Conservation (phyloP, 2,113 vertebrate species). For the Rutilus rutilus region DNA sequence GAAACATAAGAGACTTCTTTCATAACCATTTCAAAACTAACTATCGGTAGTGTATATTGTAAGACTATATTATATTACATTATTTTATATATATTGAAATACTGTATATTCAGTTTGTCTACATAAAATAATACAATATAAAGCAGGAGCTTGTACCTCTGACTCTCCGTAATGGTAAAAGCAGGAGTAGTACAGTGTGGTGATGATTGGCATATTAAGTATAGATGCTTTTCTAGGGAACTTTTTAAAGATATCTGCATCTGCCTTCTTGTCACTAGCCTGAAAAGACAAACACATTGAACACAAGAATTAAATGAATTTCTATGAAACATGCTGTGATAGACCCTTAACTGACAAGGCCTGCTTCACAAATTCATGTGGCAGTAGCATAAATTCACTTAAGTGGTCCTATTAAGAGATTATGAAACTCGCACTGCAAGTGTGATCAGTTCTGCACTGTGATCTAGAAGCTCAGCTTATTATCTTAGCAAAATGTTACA, state of each 20-base stretch:
- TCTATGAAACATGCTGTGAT: background rate
- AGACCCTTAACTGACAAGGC: background rate
- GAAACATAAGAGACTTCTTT: background rate
- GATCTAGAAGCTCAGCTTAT: background rate
- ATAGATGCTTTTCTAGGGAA: conserved; percentile 92
- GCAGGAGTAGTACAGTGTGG: conserved; percentile 94
- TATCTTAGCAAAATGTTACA: background rate
- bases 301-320: background rate
- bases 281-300: conserved; percentile 57
- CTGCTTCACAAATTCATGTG: background rate
- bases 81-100: background rate
- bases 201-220: conserved; percentile 93
- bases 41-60: background rate
- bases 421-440: background rate
- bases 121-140: background rate
- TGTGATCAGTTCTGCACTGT: background rate
- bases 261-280: conserved; percentile 84
- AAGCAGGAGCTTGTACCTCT: conserved; percentile 72
- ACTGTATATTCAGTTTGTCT: background rate
- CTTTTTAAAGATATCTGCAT: conserved; percentile 87
- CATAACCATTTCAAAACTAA: background rate
- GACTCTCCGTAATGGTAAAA: conserved; percentile 92
- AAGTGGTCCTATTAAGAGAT: background rate
- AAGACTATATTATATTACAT: background rate
- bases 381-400: background rate